phyloP scores from a whole-genome alignment of 2,797 vertebrate species.

The Carcharodon carcharias region DNA sequence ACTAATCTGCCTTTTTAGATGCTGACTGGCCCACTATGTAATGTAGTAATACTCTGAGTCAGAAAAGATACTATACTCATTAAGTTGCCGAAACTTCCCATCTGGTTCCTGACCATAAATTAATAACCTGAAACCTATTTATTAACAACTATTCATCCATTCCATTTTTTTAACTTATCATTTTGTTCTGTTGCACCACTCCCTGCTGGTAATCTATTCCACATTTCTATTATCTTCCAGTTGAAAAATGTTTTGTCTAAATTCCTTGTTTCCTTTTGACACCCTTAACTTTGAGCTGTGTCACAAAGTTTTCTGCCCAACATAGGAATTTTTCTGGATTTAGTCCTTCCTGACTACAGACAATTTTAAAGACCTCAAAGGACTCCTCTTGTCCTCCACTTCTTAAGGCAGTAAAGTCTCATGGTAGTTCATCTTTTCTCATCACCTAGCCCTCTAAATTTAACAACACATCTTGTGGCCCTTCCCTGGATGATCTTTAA shows the following conservation, averaged over 20 bases:
- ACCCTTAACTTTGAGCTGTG: not conserved
- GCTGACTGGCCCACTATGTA: not conserved
- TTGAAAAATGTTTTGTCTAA: not conserved
- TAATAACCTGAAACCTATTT: not conserved
- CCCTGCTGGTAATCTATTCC: not conserved
- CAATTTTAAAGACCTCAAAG: not conserved
- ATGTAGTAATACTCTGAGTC: not conserved
- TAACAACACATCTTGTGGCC: not conserved
- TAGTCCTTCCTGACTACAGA: not conserved
- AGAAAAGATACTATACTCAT: not conserved
- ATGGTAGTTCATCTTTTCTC: not conserved
- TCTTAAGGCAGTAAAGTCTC: not conserved
- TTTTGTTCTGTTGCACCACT: not conserved
- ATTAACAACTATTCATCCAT: not conserved
- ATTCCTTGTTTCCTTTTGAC: not conserved
- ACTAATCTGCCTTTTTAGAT: not conserved
- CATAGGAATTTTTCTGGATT: not conserved
- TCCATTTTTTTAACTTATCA: not conserved
- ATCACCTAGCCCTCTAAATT: not conserved
- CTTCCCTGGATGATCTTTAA: not conserved
- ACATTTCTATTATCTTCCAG: not conserved
- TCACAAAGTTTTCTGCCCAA: not conserved
- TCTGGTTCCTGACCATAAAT: not conserved
- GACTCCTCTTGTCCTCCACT: not conserved
- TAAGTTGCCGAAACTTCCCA: too few species aligned